Evolutionary conservation across 1,140 invertebrate genomes (phyloP).

Genomic region (Doryteuthis pealeii): DNA sequence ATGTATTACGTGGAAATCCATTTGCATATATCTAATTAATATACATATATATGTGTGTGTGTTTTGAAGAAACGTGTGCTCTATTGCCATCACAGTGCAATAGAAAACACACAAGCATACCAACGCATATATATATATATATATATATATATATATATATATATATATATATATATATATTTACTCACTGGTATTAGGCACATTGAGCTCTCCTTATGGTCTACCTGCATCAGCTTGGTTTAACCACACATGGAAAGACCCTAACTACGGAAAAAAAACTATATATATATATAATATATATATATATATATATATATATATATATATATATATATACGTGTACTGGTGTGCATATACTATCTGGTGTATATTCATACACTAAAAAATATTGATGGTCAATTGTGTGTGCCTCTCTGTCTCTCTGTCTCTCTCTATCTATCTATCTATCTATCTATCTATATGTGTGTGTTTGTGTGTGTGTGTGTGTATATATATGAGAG

Average conservation of each 20-base stretch:
- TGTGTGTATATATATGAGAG: neutral
- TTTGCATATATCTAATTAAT: neutral
- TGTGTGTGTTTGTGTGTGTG: no score
- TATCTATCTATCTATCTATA: no score
- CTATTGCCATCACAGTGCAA: neutral
- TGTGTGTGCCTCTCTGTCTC: no score
- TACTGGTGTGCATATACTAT: neutral
- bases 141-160: neutral
- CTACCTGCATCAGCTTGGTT: no score
- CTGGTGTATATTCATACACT: neutral
- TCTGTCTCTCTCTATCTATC: no score
- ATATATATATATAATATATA: neutral
- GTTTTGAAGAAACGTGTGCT: neutral
- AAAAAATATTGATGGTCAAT: no score
- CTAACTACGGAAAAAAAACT: no score
- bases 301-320: neutral
- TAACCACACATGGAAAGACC: no score
- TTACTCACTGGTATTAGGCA: no score
- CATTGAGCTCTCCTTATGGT: no score
- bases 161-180: conserved; percentile 1
- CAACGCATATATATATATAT: neutral
- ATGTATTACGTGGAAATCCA: neutral
- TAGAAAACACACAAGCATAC: neutral
- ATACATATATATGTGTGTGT: neutral
- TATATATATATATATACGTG: neutral